Conservation (phyloP, 2,113 vertebrate species). For the Regulus satrapa region DNA sequence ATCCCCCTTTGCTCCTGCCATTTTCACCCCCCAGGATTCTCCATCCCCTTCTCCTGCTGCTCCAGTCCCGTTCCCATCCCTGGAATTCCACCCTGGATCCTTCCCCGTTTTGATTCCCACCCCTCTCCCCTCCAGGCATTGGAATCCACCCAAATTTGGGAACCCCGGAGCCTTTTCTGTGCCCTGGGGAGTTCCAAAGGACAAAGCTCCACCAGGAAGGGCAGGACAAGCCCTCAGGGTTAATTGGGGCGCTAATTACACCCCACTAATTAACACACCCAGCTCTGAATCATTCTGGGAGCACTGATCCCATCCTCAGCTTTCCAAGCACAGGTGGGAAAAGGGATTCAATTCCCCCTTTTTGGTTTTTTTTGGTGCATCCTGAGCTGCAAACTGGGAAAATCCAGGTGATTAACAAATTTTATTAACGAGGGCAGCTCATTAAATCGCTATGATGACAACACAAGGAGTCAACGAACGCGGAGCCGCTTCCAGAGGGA, state of each 20-base stretch:
- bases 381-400: not conserved
- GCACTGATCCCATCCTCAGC: not conserved
- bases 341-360: not conserved
- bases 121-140: not conserved
- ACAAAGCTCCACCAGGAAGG: fast-evolving
- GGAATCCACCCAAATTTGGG: not conserved
- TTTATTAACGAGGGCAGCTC: not conserved
- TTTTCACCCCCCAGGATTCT: not conserved
- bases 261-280: not conserved
- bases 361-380: not conserved
- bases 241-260: not conserved
- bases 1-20: not conserved
- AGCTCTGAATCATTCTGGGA: not conserved
- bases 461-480: not conserved
- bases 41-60: not conserved
- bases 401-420: not conserved
- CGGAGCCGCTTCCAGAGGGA: not conserved
- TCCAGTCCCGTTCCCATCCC: not conserved
- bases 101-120: not conserved
- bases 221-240: not conserved
- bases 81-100: not conserved
- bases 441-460: not conserved
- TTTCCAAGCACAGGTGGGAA: not conserved
- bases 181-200: fast-evolving
- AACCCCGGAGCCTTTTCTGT: not conserved